Evolutionary conservation across 2,888 invertebrate species (phyloP), one percentile per base, ranked within the genome.

Genomic region (Dendrolimus pini): DNA sequence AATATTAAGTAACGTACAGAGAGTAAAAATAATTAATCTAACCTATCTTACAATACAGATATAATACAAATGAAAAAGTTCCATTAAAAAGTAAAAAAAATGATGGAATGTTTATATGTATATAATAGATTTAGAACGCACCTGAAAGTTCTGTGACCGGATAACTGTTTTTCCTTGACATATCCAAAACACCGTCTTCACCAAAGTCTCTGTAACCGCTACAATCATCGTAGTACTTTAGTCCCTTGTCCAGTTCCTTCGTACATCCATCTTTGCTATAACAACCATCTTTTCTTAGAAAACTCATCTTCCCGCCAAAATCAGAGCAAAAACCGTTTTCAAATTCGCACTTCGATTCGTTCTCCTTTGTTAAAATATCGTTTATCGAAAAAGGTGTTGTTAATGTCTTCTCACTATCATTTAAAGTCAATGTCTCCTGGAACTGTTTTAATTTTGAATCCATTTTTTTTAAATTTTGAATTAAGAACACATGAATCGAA

Each of bases 381-480:
- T 94, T 94, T 58, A 95, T 95, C 9, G 94, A 94, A 81, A 95
- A 95, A 52, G 95, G 94, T 9, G 94, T 95, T 9, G 92, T 86
- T 62, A 89, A 83, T 1, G 83, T 83, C 66, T 89, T 89, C 64
- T 89, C 89, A 78, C 89, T 82, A 53, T 89, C 88, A 74, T 82
- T 82, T 59, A 85, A 76, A 7, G 75, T 71, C 56, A 82, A 63
- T 7, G 82, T 67, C 56, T 86, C 83, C 68, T 83, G 85, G 64
- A 78, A 84, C 63, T 72, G 80, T 69, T 86, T 88, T 58, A 85
- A 70, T 78, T 88, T 88, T 41, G 89, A 74, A 73, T 90, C 89
- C 90, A 90, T 90, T 79, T 71, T 77, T 52, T 41, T 41, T 61
- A 60, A 30, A 64, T 75, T 78, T 62, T 60, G 72, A 66, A 68